phyloP scores from a whole-genome alignment of 2,888 invertebrate genomes.

The Drosophila niveifrons region DNA sequence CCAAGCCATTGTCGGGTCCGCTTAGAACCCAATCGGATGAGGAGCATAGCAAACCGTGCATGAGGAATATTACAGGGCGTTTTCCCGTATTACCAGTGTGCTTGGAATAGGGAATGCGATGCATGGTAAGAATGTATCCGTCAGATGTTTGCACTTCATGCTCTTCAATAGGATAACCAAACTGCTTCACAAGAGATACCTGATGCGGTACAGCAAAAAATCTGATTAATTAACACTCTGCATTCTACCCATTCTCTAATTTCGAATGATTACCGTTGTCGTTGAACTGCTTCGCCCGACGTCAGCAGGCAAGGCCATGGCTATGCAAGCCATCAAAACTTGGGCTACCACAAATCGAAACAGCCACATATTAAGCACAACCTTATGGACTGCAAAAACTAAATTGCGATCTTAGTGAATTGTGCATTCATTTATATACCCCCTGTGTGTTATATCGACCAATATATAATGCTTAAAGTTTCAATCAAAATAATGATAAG shows the following conservation, averaged over 20 bases:
- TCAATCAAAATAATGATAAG: constrained; percentile 35
- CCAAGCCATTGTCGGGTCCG: constrained; percentile 70
- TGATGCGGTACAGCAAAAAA: constrained; percentile 2
- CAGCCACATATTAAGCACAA: constrained; percentile 49
- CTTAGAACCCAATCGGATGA: constrained; percentile 80
- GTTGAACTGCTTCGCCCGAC: constrained; percentile 55
- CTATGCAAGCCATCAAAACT: constrained; percentile 38
- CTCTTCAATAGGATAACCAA: constrained; percentile 83
- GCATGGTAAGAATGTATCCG: constrained; percentile 79
- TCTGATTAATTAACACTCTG: not conserved
- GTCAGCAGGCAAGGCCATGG: constrained; percentile 52
- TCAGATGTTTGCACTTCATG: constrained; percentile 87
- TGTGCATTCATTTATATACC: constrained; percentile 44
- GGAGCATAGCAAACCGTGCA: constrained; percentile 80
- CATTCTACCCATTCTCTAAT: not conserved
- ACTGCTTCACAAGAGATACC: constrained; percentile 42
- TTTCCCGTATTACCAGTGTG: constrained; percentile 37
- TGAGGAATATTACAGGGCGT: constrained; percentile 72
- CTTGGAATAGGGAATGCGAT: constrained; percentile 79
- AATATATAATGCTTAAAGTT: constrained; percentile 36
- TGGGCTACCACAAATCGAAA: constrained; percentile 37
- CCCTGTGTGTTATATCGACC: constrained; percentile 19
- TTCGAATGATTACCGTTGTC: constrained; percentile 66
- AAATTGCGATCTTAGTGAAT: constrained; percentile 2
- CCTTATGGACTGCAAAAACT: constrained; percentile 11